Conservation (phyloP, 1,140 invertebrate species). For the Zaprionus davidi region DNA sequence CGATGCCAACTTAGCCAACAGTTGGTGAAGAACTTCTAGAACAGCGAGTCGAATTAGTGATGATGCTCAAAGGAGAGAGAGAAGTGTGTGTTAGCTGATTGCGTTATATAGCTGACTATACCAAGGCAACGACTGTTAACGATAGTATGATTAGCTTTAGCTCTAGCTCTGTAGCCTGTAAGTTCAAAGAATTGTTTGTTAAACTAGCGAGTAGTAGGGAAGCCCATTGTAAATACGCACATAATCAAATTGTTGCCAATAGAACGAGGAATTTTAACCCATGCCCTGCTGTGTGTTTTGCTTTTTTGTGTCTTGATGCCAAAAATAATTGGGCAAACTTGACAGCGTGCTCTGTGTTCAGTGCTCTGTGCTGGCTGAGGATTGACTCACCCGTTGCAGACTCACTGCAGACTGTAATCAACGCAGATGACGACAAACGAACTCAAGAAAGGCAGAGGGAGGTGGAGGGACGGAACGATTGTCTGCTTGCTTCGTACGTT, state of each 20-base stretch:
- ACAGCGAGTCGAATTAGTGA: conserved; percentile 40
- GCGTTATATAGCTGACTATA: conserved; percentile 45
- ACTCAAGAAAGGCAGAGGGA: conserved; percentile 1
- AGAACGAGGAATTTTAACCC: conserved; percentile 57
- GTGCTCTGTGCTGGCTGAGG: conserved; percentile 17
- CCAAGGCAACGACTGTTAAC: conserved; percentile 35
- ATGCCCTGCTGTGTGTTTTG: background rate
- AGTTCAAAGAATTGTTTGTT: conserved; percentile 70
- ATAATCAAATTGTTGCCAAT: conserved; percentile 76
- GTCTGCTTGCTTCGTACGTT: conserved; percentile 29
- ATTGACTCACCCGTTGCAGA: conserved; percentile 32
- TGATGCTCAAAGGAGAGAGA: conserved; percentile 7
- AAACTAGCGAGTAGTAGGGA: conserved; percentile 18
- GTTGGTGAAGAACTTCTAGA: conserved; percentile 59
- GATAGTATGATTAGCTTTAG: conserved; percentile 15
- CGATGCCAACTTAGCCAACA: conserved; percentile 33
- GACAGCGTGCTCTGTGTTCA: conserved; percentile 28
- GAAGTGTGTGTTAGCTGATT: conserved; percentile 56
- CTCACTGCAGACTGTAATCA: conserved; percentile 53
- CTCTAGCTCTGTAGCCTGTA: conserved; percentile 61
- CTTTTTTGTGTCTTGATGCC: background rate
- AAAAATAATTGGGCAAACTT: conserved; percentile 68
- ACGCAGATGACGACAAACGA: conserved; percentile 38
- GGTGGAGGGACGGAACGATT: background rate
- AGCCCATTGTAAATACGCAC: conserved; percentile 40